These are phyloP conservation scores for Erpornis zantholeuca DNA, from an alignment of 2,113 vertebrate genomes.

Conservation along the genomic window DNA sequence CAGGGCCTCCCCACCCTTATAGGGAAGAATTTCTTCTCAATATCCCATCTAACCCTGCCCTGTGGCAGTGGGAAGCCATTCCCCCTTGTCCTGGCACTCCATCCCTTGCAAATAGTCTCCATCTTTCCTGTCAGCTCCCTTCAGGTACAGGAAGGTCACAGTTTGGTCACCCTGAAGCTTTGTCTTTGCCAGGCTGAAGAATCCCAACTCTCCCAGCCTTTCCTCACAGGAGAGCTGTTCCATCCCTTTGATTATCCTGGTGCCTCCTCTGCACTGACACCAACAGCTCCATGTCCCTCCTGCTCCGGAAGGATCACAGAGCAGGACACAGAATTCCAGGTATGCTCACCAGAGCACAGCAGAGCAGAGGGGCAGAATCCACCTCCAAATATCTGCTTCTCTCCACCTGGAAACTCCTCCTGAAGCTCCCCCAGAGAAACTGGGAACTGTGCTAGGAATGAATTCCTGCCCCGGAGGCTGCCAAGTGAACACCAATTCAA, in stretches of 20 bases:
- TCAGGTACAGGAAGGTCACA: not conserved
- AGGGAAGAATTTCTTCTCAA: fast-evolving
- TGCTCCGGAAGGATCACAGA: not conserved
- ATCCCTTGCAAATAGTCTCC: not conserved
- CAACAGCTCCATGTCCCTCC: not conserved
- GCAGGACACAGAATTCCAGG: not conserved
- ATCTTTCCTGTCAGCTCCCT: not conserved
- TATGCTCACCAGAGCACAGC: not conserved
- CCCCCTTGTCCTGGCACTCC: not conserved
- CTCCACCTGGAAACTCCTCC: not conserved
- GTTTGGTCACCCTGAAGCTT: not conserved
- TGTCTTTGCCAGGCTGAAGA: not conserved
- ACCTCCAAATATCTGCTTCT: not conserved
- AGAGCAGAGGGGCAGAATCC: not conserved
- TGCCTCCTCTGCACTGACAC: not conserved
- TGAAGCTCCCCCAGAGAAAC: not conserved
- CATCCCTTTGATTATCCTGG: not conserved
- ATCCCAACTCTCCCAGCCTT: not conserved
- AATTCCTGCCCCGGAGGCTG: not conserved
- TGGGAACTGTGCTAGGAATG: not conserved
- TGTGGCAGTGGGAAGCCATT: not conserved
- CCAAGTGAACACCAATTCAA: not conserved
- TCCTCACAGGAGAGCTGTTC: not conserved
- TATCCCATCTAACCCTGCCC: not conserved
- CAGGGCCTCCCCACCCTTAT: fast-evolving